A percentile compares a stretch with the other conserved stretches of the same genome.
Evolutionary conservation across 2,113 vertebrate genomes (phyloP).

Genomic region (Acrocephalus arundinaceus): DNA sequence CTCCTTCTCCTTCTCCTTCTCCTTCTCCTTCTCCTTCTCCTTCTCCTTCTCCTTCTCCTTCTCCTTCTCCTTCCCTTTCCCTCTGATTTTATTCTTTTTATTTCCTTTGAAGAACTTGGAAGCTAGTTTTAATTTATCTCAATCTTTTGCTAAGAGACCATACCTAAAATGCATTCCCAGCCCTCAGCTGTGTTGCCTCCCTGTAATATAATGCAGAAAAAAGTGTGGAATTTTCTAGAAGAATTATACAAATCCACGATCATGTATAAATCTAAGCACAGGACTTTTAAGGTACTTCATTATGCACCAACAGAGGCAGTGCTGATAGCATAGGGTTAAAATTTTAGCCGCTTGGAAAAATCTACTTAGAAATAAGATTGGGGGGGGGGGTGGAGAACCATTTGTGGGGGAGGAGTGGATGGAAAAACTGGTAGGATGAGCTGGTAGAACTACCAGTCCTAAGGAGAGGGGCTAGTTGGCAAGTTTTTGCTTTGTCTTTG

Average conservation of each 20-base stretch:
- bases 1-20: too few relatives aligned
- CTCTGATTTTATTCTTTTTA: background rate
- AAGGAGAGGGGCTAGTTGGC: too few relatives aligned
- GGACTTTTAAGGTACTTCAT: background rate
- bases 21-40: too few relatives aligned
- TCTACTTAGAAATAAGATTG: too few relatives aligned
- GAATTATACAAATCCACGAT: background rate
- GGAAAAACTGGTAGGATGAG: too few relatives aligned
- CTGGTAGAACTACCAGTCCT: too few relatives aligned
- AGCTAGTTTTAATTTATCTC: background rate
- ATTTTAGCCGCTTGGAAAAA: too few relatives aligned
- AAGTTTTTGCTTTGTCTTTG: too few relatives aligned
- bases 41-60: background rate
- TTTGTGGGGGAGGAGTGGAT: too few relatives aligned
- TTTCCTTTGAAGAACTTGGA: background rate
- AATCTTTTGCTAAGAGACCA: background rate
- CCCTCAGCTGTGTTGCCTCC: background rate
- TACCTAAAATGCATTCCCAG: background rate
- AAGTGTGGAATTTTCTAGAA: background rate
- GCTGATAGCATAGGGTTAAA: too few relatives aligned
- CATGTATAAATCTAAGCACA: background rate
- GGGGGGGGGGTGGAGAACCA: too few relatives aligned
- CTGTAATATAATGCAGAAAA: background rate
- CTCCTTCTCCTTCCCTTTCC: too few relatives aligned
- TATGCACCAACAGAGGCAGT: background rate